A percentile compares a stretch with the other conserved stretches of the same genome.
Evolutionary conservation across 2,888 invertebrate genomes (phyloP).

Genomic region (Lomographa bimaculata): DNA sequence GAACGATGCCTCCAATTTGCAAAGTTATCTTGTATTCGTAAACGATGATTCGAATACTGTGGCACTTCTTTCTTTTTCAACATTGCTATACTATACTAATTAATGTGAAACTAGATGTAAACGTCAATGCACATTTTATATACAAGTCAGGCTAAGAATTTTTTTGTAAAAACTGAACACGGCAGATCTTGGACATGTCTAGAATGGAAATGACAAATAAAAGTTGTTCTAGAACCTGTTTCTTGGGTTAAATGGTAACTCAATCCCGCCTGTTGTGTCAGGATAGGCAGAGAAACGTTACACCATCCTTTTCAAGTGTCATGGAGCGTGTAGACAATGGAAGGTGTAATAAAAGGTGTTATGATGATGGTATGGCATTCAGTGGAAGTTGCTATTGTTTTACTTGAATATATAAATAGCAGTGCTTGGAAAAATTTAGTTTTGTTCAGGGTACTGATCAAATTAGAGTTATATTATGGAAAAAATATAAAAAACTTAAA

Average conservation of each 20-base stretch:
- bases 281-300: slow-evolving; percentile 46
- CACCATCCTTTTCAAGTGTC: slow-evolving; percentile 48
- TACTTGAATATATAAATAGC: slow-evolving; percentile 44
- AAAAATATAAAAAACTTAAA: too few relatives aligned
- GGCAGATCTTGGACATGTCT: slow-evolving; percentile 42
- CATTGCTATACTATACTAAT: slow-evolving; percentile 47
- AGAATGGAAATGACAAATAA: slow-evolving; percentile 51
- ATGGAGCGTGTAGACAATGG: slow-evolving; percentile 49
- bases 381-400: slow-evolving; percentile 39
- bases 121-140: slow-evolving; percentile 39
- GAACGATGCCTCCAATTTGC: slow-evolving; percentile 60
- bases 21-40: slow-evolving; percentile 68
- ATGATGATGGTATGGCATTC: slow-evolving; percentile 32
- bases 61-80: slow-evolving; percentile 74
- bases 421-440: slow-evolving; percentile 25
- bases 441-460: too few relatives aligned
- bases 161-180: slow-evolving; percentile 25
- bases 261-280: slow-evolving; percentile 14
- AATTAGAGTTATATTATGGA: slow-evolving; percentile 28
- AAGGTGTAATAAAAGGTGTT: slow-evolving; percentile 38
- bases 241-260: slow-evolving; percentile 28
- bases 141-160: slow-evolving; percentile 18
- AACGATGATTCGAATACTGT: slow-evolving; percentile 70
- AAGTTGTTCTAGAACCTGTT: slow-evolving; percentile 57
- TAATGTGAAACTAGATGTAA: slow-evolving; percentile 33